These are phyloP conservation scores for Bursaphelenchus mucronatus DNA, from an alignment of 1,140 invertebrate species.

Conservation along the genomic window DNA sequence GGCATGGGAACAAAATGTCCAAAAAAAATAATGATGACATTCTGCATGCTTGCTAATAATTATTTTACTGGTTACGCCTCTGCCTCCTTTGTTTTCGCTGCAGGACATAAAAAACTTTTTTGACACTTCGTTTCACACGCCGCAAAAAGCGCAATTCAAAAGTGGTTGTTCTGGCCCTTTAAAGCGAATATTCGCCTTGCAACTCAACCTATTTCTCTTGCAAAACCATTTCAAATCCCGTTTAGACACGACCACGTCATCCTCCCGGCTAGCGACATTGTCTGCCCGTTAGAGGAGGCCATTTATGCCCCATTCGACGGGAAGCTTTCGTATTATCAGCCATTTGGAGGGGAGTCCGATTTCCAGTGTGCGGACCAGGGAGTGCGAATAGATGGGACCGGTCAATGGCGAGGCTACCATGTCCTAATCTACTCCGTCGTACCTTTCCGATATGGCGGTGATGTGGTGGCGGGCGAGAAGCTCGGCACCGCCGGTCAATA, in stretches of 20 bases:
- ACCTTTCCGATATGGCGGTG: slow-evolving; percentile 44
- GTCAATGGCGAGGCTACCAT: slow-evolving; percentile 58
- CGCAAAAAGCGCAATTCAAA: too few species aligned
- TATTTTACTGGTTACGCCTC: too few species aligned
- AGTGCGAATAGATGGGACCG: slow-evolving; percentile 57
- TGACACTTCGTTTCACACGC: too few species aligned
- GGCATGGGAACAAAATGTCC: too few species aligned
- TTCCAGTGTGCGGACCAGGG: slow-evolving; percentile 53
- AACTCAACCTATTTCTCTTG: neutral
- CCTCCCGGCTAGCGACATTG: slow-evolving; percentile 51
- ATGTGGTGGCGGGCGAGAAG: slow-evolving; percentile 51
- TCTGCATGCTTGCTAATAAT: too few species aligned
- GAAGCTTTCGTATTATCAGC: slow-evolving; percentile 51
- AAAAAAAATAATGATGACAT: too few species aligned
- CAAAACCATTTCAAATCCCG: slow-evolving; percentile 12
- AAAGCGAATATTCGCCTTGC: neutral
- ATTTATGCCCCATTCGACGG: slow-evolving; percentile 57
- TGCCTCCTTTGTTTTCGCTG: too few species aligned
- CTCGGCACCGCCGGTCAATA: slow-evolving; percentile 40
- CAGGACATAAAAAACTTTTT: too few species aligned
- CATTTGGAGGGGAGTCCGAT: slow-evolving; percentile 50
- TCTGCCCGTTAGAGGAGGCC: slow-evolving; percentile 33
- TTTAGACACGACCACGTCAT: slow-evolving; percentile 48
- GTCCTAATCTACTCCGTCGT: slow-evolving; percentile 54
- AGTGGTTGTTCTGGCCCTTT: too few species aligned